Evolutionary conservation across 1,140 invertebrate species (phyloP), one percentile per base, ranked within the genome.

Genomic region (Dinothrombium tinctorium): DNA sequence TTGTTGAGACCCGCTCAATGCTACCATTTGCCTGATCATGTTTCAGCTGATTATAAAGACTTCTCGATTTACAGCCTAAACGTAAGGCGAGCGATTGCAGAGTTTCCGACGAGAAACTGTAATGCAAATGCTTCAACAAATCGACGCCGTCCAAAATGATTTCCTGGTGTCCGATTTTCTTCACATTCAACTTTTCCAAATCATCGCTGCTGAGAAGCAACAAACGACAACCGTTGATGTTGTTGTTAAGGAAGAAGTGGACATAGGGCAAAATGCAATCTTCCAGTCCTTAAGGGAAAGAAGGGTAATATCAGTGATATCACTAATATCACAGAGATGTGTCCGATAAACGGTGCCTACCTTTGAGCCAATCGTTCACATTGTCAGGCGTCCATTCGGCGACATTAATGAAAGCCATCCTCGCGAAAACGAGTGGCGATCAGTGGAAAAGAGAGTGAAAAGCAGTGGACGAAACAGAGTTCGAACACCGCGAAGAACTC

Each of bases 371-470:
- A 55, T 86, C 80, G 45, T 73, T 79, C 41, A 87, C 81, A 68
- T 87, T 78, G 52, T 83, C 76, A n/a, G 78, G 72, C 47, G 74
- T 75, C 83, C 83, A 90, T 63, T 84, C 79, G 44, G 71, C 74
- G 48, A 87, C 75, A 62, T 84, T 83, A 51, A 84, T 72, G 26
- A 52, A 53, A 20, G 51, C 51, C 51, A 53, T 53, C n/a, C n/a
- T n/a, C n/a, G n/a, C n/a, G n/a, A n/a, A n/a, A n/a, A n/a, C n/a
- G n/a, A n/a, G n/a, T n/a, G n/a, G n/a, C n/a, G n/a, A n/a, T n/a
- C n/a, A n/a, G n/a, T n/a, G n/a, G n/a, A n/a, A n/a, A n/a, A n/a
- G n/a, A n/a, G n/a, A n/a, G n/a, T n/a, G n/a, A n/a, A n/a, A n/a
- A n/a, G n/a, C n/a, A n/a, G n/a, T n/a, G n/a, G n/a, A n/a, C n/a